Base-by-base conservation (phyloP, 1,140 invertebrate genomes). In the Eueides isabella region DNA sequence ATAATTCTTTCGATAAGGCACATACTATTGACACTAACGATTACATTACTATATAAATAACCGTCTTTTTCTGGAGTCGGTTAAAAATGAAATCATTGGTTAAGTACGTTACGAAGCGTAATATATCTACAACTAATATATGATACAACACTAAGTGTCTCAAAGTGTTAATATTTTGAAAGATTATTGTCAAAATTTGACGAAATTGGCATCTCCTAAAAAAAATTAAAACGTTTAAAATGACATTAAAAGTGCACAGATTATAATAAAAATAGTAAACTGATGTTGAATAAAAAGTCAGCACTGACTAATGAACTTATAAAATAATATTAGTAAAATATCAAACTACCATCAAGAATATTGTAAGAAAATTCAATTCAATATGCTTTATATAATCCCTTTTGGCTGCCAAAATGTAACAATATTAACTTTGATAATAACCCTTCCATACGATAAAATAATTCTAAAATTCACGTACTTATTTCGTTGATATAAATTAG, bases 21-120 rank as follows among this genome's bases (percentile, higher is more conserved):
- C 85, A 84, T 70, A 71, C 79, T 85, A 81, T 85, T 83, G 84
- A 87, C 83, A 85, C 84, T 75, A 78, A 67, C 35, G 80, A 74
- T 44, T 61, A 76, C 70, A 62, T 71, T 76, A 76, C n/a, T 44
- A 35, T 76, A 28, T 38, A 38, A 16, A 38, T 14, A 16, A 38
- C 35, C 35, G 5, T 38, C 35, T 38, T 38, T 5, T 38, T 38
- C 16, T 14, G 35, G 12, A 38, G 5, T 38, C 14, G 35, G 35
- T 63, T 30, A 41, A 70, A 63, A 61, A 63, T 63, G 26, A 61
- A 62, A 38, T 70, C 61, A 16, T 67, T 67, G 35, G 55, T 70
- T 70, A 63, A 61, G 55, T 69, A 69, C 67, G 61, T 69, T 61
- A 69, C 12, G 2, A 65, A 65, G 19, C 31, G 63, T 65, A 65